A percentile compares a stretch with the other conserved stretches of the same genome.
phyloP scores from a whole-genome alignment of 2,797 vertebrate species.

The Gorsachius magnificus region DNA sequence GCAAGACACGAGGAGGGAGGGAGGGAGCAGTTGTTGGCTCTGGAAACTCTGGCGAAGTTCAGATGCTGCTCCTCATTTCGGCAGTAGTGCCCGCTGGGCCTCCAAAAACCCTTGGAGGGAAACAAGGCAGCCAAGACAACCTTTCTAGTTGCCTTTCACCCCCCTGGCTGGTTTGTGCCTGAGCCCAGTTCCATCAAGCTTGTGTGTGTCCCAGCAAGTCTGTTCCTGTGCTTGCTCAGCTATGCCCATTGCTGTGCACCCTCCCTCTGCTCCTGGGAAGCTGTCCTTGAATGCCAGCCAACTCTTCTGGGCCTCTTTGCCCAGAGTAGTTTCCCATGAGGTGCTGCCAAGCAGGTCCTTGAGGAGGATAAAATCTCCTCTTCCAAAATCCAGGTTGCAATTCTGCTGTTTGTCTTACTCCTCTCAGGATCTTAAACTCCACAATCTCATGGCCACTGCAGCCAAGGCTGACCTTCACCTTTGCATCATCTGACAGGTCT shows the following conservation, averaged over 20 bases:
- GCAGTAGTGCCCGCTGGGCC: background rate
- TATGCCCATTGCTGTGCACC: background rate
- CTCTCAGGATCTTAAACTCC: background rate
- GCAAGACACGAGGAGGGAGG: background rate
- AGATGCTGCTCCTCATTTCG: background rate
- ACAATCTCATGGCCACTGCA: background rate
- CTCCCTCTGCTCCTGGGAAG: background rate
- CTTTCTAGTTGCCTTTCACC: background rate
- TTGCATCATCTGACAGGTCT: background rate
- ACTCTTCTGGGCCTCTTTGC: background rate
- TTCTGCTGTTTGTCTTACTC: background rate
- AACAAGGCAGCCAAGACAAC: background rate
- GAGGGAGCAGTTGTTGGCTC: background rate
- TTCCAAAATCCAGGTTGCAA: background rate
- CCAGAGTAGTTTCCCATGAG: background rate
- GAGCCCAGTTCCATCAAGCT: fast-evolving
- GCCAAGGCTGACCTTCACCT: background rate
- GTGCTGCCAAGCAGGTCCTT: background rate
- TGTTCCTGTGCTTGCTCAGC: background rate
- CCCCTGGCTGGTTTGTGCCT: background rate
- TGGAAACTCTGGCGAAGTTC: background rate
- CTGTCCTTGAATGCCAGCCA: background rate
- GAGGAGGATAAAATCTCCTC: background rate
- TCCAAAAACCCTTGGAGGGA: background rate
- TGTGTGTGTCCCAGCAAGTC: fast-evolving